Base-by-base conservation (phyloP, 2,888 invertebrate species). In the Cryptocephalus primarius region DNA sequence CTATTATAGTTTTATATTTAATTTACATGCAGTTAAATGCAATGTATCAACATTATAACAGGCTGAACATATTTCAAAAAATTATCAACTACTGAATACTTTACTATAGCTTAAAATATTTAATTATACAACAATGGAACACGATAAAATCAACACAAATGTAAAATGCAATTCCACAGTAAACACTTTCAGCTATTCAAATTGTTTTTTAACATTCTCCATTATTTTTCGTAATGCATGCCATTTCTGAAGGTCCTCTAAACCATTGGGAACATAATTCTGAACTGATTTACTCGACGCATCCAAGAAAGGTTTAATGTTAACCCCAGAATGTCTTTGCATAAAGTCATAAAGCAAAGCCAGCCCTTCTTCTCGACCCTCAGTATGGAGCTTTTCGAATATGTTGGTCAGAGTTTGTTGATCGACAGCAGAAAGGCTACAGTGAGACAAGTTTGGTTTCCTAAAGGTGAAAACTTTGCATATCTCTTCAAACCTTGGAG, bases 381-480 rank as follows among this genome's bases (percentile, higher is more conserved):
- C 90, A 40, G 82, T 85, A 34, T 92, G 92, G 61, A 94, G 92
- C 59, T 92, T 82, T 69, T 88, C 88, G 59, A 94, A 87, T 60
- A 94, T 94, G 61, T 87, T 86, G 0, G 89, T 86, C 49, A 95
- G 72, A 56, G 86, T 83, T 54, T 90, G 90, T 62, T 92, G n/a
- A n/a, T 85, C 82, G 12, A 80, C 80, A 60, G 88, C 82, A 4
- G 88, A 85, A 48, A 89, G 72, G 65, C 42, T 62, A 60, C 56
- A 64, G 67, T 39, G 62, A 49, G 32, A 65, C 70, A 66, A 56
- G 69, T 55, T 69, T 63, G 6, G 70, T 65, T 47, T 73, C 74
- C 44, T 74, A 73, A 42, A 74, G 66, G 59, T 75, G 75, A 47
- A 74, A 63, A 32, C 70, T 70, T 79, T 85, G 84, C 41, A 89